phyloP scores from a whole-genome alignment of 2,113 vertebrate species.

The Phasianus colchicus region DNA sequence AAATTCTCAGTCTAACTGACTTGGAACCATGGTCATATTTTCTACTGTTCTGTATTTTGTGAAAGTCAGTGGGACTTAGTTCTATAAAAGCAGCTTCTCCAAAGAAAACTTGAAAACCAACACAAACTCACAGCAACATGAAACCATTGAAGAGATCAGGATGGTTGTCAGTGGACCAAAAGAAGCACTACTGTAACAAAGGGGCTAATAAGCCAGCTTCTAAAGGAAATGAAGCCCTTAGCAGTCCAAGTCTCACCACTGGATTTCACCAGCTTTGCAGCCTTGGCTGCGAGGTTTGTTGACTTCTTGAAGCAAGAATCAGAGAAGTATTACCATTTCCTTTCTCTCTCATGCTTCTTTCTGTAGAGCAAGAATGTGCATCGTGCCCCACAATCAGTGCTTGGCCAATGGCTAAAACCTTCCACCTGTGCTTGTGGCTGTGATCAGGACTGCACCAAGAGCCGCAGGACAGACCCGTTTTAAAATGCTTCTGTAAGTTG shows the following conservation, averaged over 20 bases:
- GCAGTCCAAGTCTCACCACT: not conserved
- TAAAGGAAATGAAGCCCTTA: not conserved
- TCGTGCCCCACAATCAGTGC: not conserved
- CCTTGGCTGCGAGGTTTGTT: not conserved
- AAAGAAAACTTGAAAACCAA: not conserved
- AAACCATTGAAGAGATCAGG: not conserved
- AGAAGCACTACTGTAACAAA: not conserved
- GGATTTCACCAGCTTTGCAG: not conserved
- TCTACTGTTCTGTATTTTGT: not conserved
- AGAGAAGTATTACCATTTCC: not conserved
- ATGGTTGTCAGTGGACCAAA: not conserved
- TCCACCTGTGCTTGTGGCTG: not conserved
- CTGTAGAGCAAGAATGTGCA: not conserved
- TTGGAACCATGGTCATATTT: fast-evolving
- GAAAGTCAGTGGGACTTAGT: not conserved
- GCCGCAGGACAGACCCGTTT: not conserved
- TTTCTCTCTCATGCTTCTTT: not conserved
- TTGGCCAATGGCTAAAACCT: not conserved
- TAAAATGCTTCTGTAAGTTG: not conserved
- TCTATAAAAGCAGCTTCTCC: not conserved
- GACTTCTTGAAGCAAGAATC: not conserved
- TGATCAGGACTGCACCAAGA: not conserved
- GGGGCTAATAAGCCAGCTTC: not conserved
- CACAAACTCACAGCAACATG: not conserved
- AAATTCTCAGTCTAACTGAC: not conserved